Conservation (phyloP, 2,797 vertebrate genomes). For the Chiloscyllium punctatum region DNA sequence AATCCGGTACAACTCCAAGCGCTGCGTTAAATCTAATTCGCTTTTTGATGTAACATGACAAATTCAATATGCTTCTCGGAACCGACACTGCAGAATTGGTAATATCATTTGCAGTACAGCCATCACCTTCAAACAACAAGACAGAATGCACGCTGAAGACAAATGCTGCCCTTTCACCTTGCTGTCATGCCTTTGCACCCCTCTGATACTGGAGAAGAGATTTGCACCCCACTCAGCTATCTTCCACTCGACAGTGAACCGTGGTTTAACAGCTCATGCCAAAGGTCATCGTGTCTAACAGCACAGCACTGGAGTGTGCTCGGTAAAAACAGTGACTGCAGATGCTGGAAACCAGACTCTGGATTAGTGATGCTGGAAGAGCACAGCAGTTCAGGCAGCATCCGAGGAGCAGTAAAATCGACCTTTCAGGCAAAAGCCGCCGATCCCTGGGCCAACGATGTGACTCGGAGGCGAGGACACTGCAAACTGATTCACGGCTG, state of each 20-base stretch:
- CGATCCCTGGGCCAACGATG: background rate
- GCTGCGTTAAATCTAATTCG: background rate
- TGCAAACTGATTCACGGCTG: background rate
- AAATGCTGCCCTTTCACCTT: background rate
- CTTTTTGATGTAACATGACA: background rate
- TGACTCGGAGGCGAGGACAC: background rate
- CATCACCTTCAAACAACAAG: background rate
- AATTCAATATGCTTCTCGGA: background rate
- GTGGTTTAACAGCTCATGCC: background rate
- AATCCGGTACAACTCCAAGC: slow-evolving; percentile 6
- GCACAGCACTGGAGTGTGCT: background rate
- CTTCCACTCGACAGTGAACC: background rate
- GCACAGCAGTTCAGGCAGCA: too few relatives aligned
- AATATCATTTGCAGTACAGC: background rate
- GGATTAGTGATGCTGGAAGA: too few relatives aligned
- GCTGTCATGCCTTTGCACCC: background rate
- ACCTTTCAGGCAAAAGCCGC: too few relatives aligned
- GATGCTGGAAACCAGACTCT: too few relatives aligned
- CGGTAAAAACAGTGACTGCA: too few relatives aligned
- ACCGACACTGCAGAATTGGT: background rate
- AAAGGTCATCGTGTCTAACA: background rate
- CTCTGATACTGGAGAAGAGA: too few relatives aligned
- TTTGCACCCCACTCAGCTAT: too few relatives aligned
- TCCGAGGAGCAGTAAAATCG: too few relatives aligned
- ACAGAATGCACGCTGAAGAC: background rate